Evolutionary conservation across 2,888 invertebrate species (phyloP).

Genomic region (Lypha dubia): DNA sequence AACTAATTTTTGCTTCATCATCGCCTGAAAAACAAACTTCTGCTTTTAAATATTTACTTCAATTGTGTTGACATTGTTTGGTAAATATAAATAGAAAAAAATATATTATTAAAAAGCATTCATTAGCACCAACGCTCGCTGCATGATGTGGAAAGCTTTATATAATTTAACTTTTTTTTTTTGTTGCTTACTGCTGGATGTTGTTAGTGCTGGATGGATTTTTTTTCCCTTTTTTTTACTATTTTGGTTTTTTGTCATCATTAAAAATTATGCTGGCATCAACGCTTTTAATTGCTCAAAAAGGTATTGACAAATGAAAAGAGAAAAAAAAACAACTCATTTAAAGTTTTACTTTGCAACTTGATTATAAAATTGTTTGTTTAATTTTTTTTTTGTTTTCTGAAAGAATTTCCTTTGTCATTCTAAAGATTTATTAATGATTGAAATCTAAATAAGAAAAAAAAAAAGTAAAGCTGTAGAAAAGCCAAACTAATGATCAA

Average conservation of each 20-base stretch:
- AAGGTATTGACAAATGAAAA: not conserved
- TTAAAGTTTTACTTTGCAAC: conserved; percentile 47
- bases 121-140: conserved; percentile 2
- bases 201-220: not conserved
- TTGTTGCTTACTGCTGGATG: no score
- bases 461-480: not conserved
- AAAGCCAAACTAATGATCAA: conserved; percentile 20
- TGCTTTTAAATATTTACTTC: conserved; percentile 51
- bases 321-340: not conserved
- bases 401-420: conserved; percentile 10
- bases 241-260: conserved; percentile 37
- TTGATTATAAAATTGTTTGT: conserved; percentile 61
- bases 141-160: conserved; percentile 43
- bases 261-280: conserved; percentile 61
- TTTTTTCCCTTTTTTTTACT: not conserved
- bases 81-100: conserved; percentile 2
- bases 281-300: conserved; percentile 63
- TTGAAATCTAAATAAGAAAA: not conserved
- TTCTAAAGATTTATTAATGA: conserved; percentile 20
- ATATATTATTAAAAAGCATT: not conserved
- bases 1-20: conserved; percentile 57
- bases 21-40: conserved; percentile 1
- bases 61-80: conserved; percentile 63
- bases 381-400: conserved; percentile 5
- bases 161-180: conserved; percentile 34